A percentile compares a stretch with the other conserved stretches of the same genome.
These are phyloP conservation scores for Chromobotia macracanthus DNA, from an alignment of 2,797 vertebrate genomes.

Conservation along the genomic window DNA sequence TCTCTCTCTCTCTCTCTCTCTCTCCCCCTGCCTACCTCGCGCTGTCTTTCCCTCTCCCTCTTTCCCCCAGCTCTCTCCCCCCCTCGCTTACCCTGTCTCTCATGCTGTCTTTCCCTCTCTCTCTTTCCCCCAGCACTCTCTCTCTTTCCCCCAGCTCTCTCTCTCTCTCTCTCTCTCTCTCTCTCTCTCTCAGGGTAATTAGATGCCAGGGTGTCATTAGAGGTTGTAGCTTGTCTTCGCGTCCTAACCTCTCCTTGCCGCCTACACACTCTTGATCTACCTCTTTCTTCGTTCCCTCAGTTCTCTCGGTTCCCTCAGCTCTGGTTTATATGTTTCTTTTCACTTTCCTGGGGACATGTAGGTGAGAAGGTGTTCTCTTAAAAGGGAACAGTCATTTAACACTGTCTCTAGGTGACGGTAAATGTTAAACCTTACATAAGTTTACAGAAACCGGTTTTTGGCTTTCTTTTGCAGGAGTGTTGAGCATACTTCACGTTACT, in stretches of 20 bases:
- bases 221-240: conserved; percentile 31
- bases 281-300: neutral
- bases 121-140: neutral
- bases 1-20: neutral
- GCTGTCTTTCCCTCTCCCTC: too few relatives aligned
- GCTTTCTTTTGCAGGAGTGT: neutral
- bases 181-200: conserved; percentile 22
- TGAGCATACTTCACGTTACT: neutral
- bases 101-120: too few relatives aligned
- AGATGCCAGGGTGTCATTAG: conserved; percentile 45
- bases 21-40: too few relatives aligned
- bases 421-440: neutral
- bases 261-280: neutral
- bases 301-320: neutral
- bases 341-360: neutral
- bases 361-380: neutral
- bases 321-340: conserved; percentile 9
- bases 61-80: too few relatives aligned
- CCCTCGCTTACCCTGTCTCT: too few relatives aligned
- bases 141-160: neutral
- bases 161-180: conserved; percentile 2
- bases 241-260: conserved; percentile 16
- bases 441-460: neutral
- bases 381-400: neutral
- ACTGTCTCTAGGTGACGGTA: neutral